Percentiles rank a stretch among this genome's conserved stretches.
These are phyloP conservation scores for Metacarcinus magister DNA, from an alignment of 2,888 invertebrate genomes.

Conservation along the genomic window DNA sequence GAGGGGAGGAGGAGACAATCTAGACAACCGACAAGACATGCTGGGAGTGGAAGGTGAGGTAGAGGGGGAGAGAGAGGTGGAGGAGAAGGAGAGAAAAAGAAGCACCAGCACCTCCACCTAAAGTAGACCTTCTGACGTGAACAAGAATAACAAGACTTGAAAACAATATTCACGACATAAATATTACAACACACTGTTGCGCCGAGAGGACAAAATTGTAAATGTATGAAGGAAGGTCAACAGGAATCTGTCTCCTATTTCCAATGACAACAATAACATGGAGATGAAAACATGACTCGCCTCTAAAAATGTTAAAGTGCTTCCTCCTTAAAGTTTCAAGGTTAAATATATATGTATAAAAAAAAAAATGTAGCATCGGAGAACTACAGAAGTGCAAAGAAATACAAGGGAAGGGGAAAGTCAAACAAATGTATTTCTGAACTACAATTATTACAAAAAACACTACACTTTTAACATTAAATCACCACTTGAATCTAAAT, in stretches of 20 bases:
- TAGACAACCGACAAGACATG: constrained; percentile 7
- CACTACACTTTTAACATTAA: not conserved
- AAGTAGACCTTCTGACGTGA: not conserved
- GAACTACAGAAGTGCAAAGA: no score
- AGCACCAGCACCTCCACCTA: not conserved
- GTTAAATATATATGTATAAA: no score
- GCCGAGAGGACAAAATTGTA: not conserved
- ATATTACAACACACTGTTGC: not conserved
- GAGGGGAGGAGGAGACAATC: not conserved
- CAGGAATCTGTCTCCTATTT: not conserved
- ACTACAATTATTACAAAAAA: not conserved
- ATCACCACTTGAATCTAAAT: not conserved
- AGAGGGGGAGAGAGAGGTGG: not conserved
- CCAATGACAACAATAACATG: not conserved
- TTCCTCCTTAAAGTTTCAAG: no score
- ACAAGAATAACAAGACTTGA: not conserved
- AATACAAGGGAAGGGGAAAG: no score
- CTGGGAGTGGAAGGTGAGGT: not conserved
- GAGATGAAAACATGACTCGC: not conserved
- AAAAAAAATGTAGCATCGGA: no score
- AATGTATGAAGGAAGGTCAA: not conserved
- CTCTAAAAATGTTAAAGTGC: no score
- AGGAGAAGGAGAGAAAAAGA: not conserved
- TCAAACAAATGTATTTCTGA: no score
- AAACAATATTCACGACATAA: not conserved